Evolutionary conservation across 1,140 invertebrate species (phyloP), one percentile per base, ranked within the genome.

Genomic region (Eriocheir sinensis): DNA sequence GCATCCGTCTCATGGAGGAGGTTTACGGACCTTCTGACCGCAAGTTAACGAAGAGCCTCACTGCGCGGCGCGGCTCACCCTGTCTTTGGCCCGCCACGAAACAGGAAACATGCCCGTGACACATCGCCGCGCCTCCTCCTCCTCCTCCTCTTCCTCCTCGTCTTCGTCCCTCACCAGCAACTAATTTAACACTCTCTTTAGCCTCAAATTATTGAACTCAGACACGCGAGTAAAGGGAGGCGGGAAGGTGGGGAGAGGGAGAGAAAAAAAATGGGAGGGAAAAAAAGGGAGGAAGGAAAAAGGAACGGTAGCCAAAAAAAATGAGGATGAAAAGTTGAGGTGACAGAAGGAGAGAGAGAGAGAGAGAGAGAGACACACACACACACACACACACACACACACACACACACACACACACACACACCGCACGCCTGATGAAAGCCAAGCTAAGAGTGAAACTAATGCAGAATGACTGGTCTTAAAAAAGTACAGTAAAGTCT

Each of bases 391-490:
- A n/a, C n/a, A n/a, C n/a, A n/a, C n/a, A n/a, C n/a, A n/a, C n/a
- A n/a, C n/a, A n/a, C n/a, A n/a, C n/a, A n/a, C n/a, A n/a, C n/a
- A n/a, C n/a, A n/a, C n/a, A n/a, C n/a, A n/a, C n/a, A n/a, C n/a
- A n/a, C 21, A n/a, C 21, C 6, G 27, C 21, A 27, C 60, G 60
- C 21, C 60, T 72, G 60, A 72, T 72, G 60, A 72, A 72, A 72
- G 27, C 21, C 60, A 72, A 72, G 60, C 60, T 72, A 72, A 72
- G 60, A 72, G 60, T 72, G 60, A 72, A 72, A n/a, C 60, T 72
- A n/a, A 72, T 72, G 60, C 60, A 72, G 60, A 72, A 72, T 72
- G 60, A 72, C 60, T n/a, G 60, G 27, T 72, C 60, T n/a, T 72
- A 72, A 72, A 53, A n/a, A 72, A 72, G 60, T 72, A 72, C 8